Evolutionary conservation across 2,888 invertebrate species (phyloP).

Genomic region (Homarus gammarus): DNA sequence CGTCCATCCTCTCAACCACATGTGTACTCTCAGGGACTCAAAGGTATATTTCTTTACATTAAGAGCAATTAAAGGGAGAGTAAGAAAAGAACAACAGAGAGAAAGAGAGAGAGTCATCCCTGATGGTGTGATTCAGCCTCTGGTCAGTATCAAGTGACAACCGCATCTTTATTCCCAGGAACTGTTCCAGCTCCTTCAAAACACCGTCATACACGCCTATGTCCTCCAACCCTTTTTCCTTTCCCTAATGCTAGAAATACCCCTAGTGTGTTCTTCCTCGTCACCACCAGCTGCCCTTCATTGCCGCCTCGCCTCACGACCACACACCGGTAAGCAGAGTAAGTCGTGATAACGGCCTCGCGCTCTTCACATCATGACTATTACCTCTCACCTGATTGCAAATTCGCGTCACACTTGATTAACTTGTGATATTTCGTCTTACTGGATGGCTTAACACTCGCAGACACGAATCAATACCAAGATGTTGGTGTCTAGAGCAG

Average conservation of each 20-base stretch:
- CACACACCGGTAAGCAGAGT: constrained; percentile 25
- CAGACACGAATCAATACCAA: background rate
- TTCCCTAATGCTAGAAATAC: background rate
- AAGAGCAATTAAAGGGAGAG: background rate
- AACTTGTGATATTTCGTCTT: background rate
- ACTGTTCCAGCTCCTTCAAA: background rate
- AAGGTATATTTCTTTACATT: background rate
- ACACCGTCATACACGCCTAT: background rate
- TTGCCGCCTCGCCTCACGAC: background rate
- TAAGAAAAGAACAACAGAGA: background rate
- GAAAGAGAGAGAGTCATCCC: background rate
- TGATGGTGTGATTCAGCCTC: background rate
- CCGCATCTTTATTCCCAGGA: background rate
- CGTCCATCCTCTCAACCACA: background rate
- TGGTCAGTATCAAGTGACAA: background rate
- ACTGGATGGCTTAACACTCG: background rate
- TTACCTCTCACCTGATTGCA: constrained; percentile 25
- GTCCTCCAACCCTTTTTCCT: background rate
- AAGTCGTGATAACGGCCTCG: constrained; percentile 16
- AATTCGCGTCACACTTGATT: background rate
- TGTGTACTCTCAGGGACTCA: background rate
- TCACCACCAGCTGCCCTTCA: background rate
- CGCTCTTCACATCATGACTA: background rate
- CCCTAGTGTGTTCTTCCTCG: background rate
- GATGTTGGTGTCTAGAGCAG: background rate